Conservation (phyloP, 1,140 invertebrate species). For the Leptinotarsa undecemlineata region DNA sequence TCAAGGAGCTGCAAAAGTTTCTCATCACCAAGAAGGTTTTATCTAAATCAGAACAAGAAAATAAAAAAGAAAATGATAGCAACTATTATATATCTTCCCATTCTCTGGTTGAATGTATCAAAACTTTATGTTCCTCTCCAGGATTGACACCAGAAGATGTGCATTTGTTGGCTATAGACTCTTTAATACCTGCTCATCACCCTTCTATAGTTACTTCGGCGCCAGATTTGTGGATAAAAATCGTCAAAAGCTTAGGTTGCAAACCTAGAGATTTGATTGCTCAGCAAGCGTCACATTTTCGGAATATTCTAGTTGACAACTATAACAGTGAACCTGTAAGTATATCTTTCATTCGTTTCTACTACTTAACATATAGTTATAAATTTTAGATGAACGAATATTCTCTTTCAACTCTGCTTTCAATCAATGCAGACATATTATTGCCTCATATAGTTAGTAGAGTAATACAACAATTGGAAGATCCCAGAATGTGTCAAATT, state of each 20-base stretch:
- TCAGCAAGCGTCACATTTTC: slow-evolving; percentile 61
- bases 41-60: slow-evolving; percentile 26
- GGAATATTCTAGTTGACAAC: slow-evolving; percentile 64
- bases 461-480: slow-evolving; percentile 64
- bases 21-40: slow-evolving; percentile 62
- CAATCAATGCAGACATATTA: slow-evolving; percentile 67
- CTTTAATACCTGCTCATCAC: slow-evolving; percentile 70
- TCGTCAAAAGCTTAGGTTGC: slow-evolving; percentile 62
- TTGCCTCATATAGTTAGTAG: slow-evolving; percentile 60
- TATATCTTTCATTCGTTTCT: slow-evolving; percentile 29
- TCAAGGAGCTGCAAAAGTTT: slow-evolving; percentile 64
- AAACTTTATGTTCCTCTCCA: slow-evolving; percentile 58
- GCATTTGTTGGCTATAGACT: slow-evolving; percentile 62
- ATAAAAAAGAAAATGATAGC: slow-evolving; percentile 33
- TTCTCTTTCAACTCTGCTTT: slow-evolving; percentile 67
- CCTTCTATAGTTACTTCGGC: slow-evolving; percentile 62
- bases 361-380: neutral
- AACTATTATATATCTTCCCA: slow-evolving; percentile 38
- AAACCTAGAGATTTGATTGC: slow-evolving; percentile 63
- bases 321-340: slow-evolving; percentile 62
- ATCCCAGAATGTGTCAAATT: slow-evolving; percentile 72
- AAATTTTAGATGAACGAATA: slow-evolving; percentile 63
- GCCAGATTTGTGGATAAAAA: slow-evolving; percentile 65
- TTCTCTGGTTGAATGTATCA: slow-evolving; percentile 56
- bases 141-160: slow-evolving; percentile 58